phyloP scores from a whole-genome alignment of 2,113 vertebrate genomes.

The Actenoides hombroni region DNA sequence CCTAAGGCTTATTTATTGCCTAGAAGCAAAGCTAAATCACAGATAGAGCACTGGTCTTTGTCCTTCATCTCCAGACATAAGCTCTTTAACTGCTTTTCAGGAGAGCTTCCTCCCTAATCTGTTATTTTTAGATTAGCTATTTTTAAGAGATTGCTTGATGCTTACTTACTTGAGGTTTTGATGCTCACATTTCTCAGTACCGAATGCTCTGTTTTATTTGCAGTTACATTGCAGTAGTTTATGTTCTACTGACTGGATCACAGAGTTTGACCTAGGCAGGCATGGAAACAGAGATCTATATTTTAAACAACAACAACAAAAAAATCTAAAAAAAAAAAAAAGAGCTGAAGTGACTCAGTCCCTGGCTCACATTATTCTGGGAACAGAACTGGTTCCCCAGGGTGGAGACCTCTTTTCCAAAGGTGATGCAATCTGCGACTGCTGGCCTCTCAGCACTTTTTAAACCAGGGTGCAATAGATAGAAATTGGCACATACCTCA shows the following conservation, averaged over 20 bases:
- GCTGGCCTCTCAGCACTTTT: neutral
- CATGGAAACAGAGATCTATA: neutral
- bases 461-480: neutral
- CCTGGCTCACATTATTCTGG: neutral
- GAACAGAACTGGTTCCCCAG: neutral
- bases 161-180: neutral
- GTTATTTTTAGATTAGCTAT: constrained; percentile 51
- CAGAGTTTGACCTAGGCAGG: neutral
- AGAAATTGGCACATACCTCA: neutral
- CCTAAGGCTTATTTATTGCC: neutral
- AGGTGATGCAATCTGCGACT: neutral
- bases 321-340: neutral
- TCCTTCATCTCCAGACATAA: neutral
- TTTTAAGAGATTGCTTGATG: constrained; percentile 25
- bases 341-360: neutral
- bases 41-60: neutral
- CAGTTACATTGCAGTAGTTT: neutral
- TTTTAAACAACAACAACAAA: neutral
- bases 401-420: neutral
- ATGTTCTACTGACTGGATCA: neutral
- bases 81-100: constrained; percentile 25
- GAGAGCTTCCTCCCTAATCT: neutral
- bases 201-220: neutral
- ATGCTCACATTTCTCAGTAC: neutral
- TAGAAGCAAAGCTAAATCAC: neutral